Conservation (phyloP, 2,113 vertebrate genomes). For the Donacobius atricapilla region DNA sequence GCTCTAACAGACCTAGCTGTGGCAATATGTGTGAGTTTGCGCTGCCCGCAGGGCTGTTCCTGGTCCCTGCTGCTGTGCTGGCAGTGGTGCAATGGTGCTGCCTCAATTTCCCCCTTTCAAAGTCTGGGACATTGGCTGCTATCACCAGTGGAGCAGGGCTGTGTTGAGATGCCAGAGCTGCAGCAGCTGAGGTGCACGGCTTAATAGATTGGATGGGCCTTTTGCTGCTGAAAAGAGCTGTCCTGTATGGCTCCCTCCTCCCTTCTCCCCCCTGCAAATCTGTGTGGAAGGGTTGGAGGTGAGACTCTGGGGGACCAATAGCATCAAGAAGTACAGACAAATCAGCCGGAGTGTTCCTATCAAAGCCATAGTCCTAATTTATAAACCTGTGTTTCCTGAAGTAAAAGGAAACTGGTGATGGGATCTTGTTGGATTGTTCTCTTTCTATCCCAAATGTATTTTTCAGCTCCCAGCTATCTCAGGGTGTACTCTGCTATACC, state of each 20-base stretch:
- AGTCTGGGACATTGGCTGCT: background rate
- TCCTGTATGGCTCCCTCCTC: background rate
- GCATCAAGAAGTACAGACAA: background rate
- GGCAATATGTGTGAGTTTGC: background rate
- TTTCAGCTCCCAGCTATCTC: background rate
- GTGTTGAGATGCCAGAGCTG: background rate
- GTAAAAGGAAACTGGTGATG: background rate
- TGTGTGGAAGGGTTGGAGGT: fast-evolving
- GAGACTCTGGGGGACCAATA: background rate
- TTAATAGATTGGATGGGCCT: background rate
- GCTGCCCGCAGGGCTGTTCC: background rate
- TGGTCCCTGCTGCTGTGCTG: background rate
- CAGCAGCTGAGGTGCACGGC: background rate
- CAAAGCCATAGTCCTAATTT: background rate
- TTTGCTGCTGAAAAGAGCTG: background rate
- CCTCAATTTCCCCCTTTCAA: background rate
- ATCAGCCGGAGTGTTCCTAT: background rate
- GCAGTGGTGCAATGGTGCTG: background rate
- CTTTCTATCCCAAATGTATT: background rate
- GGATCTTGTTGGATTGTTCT: background rate
- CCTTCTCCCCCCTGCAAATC: background rate
- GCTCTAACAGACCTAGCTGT: background rate
- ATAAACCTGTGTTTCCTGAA: background rate
- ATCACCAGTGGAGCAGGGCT: background rate
- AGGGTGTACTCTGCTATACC: background rate